Conservation (phyloP, 2,113 vertebrate species). For the Melanerpes aurifrons region DNA sequence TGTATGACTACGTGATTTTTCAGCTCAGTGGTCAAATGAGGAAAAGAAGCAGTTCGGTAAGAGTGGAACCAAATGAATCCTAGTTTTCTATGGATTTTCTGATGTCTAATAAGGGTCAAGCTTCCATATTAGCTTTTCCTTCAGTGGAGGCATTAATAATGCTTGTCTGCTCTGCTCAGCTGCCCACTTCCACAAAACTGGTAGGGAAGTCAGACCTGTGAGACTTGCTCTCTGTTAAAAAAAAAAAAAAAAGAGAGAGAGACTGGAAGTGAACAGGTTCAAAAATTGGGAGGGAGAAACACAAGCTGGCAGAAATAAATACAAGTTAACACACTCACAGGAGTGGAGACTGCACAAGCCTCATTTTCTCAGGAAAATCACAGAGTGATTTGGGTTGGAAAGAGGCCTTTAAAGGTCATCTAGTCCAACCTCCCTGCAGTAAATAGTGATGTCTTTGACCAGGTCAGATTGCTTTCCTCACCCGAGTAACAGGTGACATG, state of each 20-base stretch:
- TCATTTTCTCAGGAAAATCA: not conserved
- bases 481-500: no score
- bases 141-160: slow-evolving; percentile 42
- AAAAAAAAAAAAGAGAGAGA: no score
- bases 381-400: no score
- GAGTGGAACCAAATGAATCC: slow-evolving; percentile 37
- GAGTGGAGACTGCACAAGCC: not conserved
- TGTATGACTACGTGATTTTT: slow-evolving; percentile 55
- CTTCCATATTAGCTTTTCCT: slow-evolving; percentile 40
- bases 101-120: slow-evolving; percentile 54
- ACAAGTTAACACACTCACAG: accelerated
- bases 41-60: slow-evolving; percentile 19
- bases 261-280: not conserved
- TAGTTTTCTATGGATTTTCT: slow-evolving; percentile 31
- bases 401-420: no score
- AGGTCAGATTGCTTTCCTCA: no score
- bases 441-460: no score
- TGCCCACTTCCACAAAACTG: slow-evolving; percentile 23
- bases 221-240: not conserved
- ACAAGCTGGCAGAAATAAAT: not conserved
- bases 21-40: slow-evolving; percentile 63
- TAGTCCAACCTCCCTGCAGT: no score
- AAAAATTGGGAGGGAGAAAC: not conserved
- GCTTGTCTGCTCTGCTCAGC: slow-evolving; percentile 54
- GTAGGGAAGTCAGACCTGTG: slow-evolving; percentile 20